phyloP scores from a whole-genome alignment of 2,888 invertebrate genomes.

The Bruchidius siliquastri region DNA sequence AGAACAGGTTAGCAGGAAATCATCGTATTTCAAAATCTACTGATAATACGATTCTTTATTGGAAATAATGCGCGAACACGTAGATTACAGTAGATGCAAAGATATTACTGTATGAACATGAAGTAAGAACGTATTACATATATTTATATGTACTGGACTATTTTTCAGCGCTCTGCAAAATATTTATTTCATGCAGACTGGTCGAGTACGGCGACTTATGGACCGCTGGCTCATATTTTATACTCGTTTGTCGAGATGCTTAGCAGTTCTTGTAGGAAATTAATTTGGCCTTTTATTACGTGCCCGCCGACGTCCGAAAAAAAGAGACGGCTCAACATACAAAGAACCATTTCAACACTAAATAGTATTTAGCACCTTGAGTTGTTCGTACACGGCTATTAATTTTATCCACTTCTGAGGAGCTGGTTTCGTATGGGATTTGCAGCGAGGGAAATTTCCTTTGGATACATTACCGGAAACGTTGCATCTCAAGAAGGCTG shows the following conservation, averaged over 20 bases:
- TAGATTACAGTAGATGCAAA: no score
- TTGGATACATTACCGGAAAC: no score
- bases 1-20: no score
- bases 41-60: no score
- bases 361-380: background rate
- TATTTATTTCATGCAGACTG: background rate
- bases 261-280: conserved; percentile 41
- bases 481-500: no score
- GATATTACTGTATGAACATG: no score
- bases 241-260: conserved; percentile 43
- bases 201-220: background rate
- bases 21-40: no score
- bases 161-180: background rate
- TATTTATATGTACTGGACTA: background rate
- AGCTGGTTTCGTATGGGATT: background rate
- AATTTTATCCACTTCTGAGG: background rate
- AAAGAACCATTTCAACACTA: background rate
- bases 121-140: no score
- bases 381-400: background rate
- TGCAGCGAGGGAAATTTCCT: no score
- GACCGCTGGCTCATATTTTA: conserved; percentile 37
- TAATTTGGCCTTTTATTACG: conserved; percentile 37
- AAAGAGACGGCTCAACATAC: background rate
- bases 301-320: background rate
- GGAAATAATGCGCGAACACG: no score